Percentiles rank a stretch among this genome's conserved stretches.
phyloP scores from a whole-genome alignment of 2,797 vertebrate species.

The Carcharodon carcharias region DNA sequence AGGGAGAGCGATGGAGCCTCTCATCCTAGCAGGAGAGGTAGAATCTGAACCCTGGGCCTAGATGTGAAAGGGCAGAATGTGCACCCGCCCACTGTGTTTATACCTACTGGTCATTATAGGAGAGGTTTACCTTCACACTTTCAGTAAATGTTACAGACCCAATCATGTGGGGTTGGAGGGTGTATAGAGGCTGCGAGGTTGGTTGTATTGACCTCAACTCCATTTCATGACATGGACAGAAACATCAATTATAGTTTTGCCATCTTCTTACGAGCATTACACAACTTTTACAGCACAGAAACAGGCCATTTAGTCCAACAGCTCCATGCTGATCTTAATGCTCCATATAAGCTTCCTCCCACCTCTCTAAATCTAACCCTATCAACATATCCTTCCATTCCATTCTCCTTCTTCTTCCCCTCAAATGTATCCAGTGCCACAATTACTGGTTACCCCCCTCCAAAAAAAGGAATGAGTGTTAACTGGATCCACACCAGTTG shows the following conservation, averaged over 20 bases:
- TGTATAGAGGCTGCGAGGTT: not conserved
- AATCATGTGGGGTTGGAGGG: not conserved
- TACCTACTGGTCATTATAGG: not conserved
- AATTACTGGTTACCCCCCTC: not conserved
- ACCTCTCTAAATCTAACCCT: not conserved
- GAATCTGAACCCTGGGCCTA: not conserved
- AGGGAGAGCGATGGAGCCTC: not conserved
- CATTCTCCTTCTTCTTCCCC: not conserved
- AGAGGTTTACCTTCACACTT: not conserved
- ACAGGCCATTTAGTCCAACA: not conserved
- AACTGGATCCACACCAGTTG: too few species aligned
- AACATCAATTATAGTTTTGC: not conserved
- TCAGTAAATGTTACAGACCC: not conserved
- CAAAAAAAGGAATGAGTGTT: not conserved
- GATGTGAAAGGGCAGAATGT: not conserved
- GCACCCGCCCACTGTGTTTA: not conserved
- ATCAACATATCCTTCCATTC: not conserved
- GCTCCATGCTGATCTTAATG: not conserved
- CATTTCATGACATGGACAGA: not conserved
- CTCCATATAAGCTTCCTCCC: not conserved
- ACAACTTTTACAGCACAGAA: not conserved
- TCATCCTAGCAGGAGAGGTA: not conserved
- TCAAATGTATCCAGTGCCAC: too few species aligned
- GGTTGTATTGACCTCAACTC: not conserved
- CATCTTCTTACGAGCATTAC: not conserved